Evolutionary conservation across 23 tunicate genomes (phyloP), one percentile per base, ranked within the genome.

Genomic region (Phallusia fumigata): DNA sequence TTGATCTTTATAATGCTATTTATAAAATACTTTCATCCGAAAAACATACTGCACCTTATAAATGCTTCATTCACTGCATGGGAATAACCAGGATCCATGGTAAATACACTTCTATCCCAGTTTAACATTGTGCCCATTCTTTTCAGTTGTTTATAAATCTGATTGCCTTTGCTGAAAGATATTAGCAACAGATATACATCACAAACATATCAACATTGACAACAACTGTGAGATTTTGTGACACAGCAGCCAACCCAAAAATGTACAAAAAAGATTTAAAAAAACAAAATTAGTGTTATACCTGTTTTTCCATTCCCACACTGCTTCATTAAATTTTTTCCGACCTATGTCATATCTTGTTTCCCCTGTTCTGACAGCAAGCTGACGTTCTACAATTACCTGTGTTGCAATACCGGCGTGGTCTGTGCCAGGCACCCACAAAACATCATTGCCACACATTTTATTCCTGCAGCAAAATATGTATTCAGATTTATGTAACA

Each of bases 351-450:
- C 88, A 73, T 53, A n/a, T 79, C 98, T 65, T 10, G 93, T 81
- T 28, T 53, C 76, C 0, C 80, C 80, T 11, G 47, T 24, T 32
- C 53, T 28, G 16, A 35, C 19, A n/a, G 73, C 85, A 19, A 93
- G 32, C 32, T 73, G 58, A 76, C 85, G 76, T 64, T 94, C 98
- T 0, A 94, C 98, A 33, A 86, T 85, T 30, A 88, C 77, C 65
- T 94, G 98, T 19, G 98, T 94, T 16, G 98, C 98, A 21, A 94
- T 94, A 0, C 98, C 98, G 11, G 98, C 98, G 52, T 94, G 98
- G 65, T 94, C 98, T n/a, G 85, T 79, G 10, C 98, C 98, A 10
- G 94, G 94, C 31, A 89, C 22, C 98, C 98, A 94, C 1, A 89
- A 32, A 30, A 79, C 90, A 0, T 94, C 88, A 21, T 89, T 34